phyloP scores from a whole-genome alignment of 2,113 vertebrate genomes.

The Cairina moschata region DNA sequence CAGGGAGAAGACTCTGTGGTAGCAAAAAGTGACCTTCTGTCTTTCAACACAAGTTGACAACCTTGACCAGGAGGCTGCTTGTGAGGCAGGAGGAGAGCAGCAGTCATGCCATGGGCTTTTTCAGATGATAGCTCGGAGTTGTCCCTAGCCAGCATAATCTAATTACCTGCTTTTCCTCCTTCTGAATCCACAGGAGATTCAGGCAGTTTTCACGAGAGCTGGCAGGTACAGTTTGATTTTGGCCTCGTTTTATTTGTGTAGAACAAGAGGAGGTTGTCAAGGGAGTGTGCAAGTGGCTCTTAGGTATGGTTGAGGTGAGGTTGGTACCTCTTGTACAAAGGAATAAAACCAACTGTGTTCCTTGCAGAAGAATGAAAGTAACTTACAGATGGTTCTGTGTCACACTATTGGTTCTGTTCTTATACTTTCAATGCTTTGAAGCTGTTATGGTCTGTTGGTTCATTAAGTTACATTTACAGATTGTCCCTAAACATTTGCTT shows the following conservation, averaged over 20 bases:
- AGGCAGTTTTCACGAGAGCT: background rate
- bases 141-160: background rate
- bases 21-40: background rate
- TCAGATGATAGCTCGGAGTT: background rate
- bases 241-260: background rate
- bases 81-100: background rate
- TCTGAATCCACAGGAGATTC: background rate
- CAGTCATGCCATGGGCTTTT: background rate
- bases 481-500: constrained; percentile 31
- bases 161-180: background rate
- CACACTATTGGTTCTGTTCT: constrained; percentile 27
- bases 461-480: constrained; percentile 44
- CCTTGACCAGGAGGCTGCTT: background rate
- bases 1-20: background rate
- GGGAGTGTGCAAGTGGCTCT: background rate
- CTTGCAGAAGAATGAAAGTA: constrained; percentile 25
- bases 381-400: background rate
- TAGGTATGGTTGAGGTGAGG: background rate
- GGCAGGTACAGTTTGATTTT: background rate
- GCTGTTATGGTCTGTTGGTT: constrained; percentile 34
- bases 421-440: constrained; percentile 26
- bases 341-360: background rate
- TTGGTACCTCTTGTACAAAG: background rate
- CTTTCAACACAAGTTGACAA: background rate
- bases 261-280: background rate